Evolutionary conservation across 2,113 vertebrate species (phyloP), one percentile per base, ranked within the genome.

Genomic region (Ptilorrhoa leucosticta): DNA sequence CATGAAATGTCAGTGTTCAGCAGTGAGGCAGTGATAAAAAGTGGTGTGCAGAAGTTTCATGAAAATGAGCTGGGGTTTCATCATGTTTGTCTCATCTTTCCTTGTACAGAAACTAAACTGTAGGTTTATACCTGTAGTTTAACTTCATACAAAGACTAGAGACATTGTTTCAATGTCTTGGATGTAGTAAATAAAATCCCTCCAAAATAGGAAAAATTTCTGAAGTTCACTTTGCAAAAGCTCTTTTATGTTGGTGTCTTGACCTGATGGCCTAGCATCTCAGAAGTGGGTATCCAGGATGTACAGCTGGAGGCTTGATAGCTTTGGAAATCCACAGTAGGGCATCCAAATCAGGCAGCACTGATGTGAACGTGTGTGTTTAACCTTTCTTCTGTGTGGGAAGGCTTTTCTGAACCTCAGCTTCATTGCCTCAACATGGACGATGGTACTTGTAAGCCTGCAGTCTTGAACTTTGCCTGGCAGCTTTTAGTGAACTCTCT

Each of bases 1-100:
- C 90, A 93, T 90, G 73, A 96, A 96, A 92, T 95, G 86, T 97
- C 98, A 97, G 91, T 96, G 95, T 97, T 97, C 72, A 85, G 70
- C 94, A 95, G 88, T 89, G 89, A 61, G 75, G 94, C 72, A 76
- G 26, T 86, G 73, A 92, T 26, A 31, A 90, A 79, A 89, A 83
- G 75, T 35, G 37, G 65, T 42, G 47, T 90, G 68, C 63, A 47
- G 50, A 89, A 86, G n/a, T 63, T 92, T 94, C 63, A 79, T 81
- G 80, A 73, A 63, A 85, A 71, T 11, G 14, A 90, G 39, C 20
- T 70, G 68, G 73, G 44, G 44, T 87, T 97, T 95, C 60, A 70
- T 5, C 0, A 35, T 53, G 42, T 89, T 87, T 81, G 42, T 94
- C 81, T 88, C 86, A 77, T 91, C 89, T 90, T 94, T 60, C 57